These are phyloP conservation scores for Planiliza haematocheilus DNA, from an alignment of 2,113 vertebrate genomes.

Conservation along the genomic window DNA sequence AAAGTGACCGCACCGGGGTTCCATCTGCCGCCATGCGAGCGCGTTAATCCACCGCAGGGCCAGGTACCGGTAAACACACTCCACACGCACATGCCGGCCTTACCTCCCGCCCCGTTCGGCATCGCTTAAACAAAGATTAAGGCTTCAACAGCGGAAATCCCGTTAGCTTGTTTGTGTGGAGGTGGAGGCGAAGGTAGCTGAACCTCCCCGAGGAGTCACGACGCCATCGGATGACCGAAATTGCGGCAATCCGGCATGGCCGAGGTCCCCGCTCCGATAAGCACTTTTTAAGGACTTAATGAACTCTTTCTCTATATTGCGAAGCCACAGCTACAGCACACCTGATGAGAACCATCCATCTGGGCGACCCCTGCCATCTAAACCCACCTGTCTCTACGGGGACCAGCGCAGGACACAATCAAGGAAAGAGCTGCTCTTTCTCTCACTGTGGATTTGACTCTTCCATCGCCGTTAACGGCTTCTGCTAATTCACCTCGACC, in stretches of 20 bases:
- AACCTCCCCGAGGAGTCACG: not conserved
- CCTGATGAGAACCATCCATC: conserved; percentile 61
- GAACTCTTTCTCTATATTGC: conserved; percentile 39
- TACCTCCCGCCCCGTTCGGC: conserved; percentile 15
- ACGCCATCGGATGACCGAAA: not conserved
- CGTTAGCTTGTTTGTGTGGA: conserved; percentile 35
- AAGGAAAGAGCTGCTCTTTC: conserved; percentile 48
- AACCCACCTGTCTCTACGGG: conserved; percentile 52
- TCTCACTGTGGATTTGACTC: conserved; percentile 22
- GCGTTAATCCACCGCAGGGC: conserved; percentile 49
- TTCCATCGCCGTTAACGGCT: conserved; percentile 25
- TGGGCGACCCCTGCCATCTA: conserved; percentile 37
- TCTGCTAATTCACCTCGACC: conserved; percentile 33
- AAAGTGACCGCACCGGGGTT: conserved; percentile 65
- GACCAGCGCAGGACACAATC: conserved; percentile 55
- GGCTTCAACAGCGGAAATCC: conserved; percentile 48
- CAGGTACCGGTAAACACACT: conserved; percentile 53
- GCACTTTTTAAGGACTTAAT: conserved; percentile 54
- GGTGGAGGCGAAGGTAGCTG: conserved; percentile 9
- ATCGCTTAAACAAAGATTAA: conserved; percentile 59
- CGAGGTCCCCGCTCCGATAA: conserved; percentile 19
- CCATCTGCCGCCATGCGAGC: conserved; percentile 68
- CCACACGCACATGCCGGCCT: not conserved
- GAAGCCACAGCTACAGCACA: conserved; percentile 5
- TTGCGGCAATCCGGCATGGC: not conserved